phyloP scores from a whole-genome alignment of 2,113 vertebrate species.

The Rhinichthys klamathensis region DNA sequence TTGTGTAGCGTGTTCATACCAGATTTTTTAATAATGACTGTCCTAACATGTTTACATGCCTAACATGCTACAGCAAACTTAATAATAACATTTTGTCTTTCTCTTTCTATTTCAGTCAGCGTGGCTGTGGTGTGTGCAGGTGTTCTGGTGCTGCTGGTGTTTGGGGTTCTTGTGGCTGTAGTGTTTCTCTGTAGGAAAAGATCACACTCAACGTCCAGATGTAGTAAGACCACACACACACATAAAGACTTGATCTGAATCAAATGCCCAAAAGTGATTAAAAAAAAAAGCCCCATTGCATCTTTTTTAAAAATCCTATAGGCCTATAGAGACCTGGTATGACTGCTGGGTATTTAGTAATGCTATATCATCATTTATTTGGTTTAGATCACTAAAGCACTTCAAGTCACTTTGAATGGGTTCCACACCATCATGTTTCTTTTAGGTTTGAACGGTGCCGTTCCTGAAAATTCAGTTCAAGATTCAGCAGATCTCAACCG shows the following conservation, averaged over 20 bases:
- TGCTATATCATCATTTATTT: too few species aligned
- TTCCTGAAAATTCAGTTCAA: conserved; percentile 1
- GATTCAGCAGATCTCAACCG: neutral
- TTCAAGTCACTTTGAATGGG: too few species aligned
- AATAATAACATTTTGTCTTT: neutral
- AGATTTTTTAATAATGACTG: neutral
- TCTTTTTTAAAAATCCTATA: neutral
- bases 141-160: conserved; percentile 20
- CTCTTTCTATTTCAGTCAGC: neutral
- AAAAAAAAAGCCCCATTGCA: neutral
- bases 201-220: neutral
- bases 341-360: too few species aligned
- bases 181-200: conserved; percentile 32
- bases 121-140: neutral
- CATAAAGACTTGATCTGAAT: neutral
- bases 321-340: too few species aligned
- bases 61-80: too few species aligned
- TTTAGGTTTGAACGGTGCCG: conserved; percentile 19
- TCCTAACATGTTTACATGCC: too few species aligned
- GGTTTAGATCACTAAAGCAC: too few species aligned
- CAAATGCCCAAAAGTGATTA: neutral
- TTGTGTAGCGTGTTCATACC: neutral
- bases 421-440: neutral
- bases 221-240: conserved; percentile 19
- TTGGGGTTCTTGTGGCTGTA: conserved; percentile 16